Base-by-base conservation (phyloP, 1,140 invertebrate species). In the Euwallacea fornicatus region DNA sequence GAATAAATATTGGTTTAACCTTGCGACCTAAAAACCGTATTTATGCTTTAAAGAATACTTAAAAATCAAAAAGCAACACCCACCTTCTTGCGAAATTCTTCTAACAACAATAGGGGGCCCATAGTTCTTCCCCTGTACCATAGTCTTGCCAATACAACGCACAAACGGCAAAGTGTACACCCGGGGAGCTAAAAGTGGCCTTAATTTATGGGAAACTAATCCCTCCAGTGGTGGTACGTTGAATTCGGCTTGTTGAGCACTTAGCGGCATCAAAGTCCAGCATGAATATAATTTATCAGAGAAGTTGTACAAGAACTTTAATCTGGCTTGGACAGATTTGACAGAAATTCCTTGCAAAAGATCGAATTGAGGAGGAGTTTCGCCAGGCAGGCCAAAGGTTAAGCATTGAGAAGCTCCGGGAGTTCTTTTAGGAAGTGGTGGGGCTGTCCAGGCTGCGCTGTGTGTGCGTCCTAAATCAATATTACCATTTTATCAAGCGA, bases 71-170 rank as follows among this genome's bases (percentile, higher is more conserved):
- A 21, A 33, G 1, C 56, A 65, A 42, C 13, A 74, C 42, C 2
- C 2, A 65, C 86, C 85, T 81, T 85, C 85, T 63, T 85, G 86
- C 42, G 85, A 82, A 11, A 90, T 81, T 42, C 89, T 78, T 73
- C 85, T 84, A 0, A 90, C 88, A 41, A 87, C 88, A 7, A 90
- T 88, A 77, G 88, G 87, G 0, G 89, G 88, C 0, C 89, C 88
- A 76, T 88, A 90, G 79, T 89, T 90, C 66, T 86, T 84, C 7
- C 88, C 87, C 77, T 89, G 88, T 8, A 89, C 85, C 88, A 90
- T 90, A 0, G 88, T 90, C 66, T 87, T 84, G 33, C 87, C 86
- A 10, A 90, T 82, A 69, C 86, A 85, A 66, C 88, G 80, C 0
- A 90, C 87, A 76, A 90, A 83, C 8, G 89, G 89, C 61, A 90